Conservation (phyloP, 2,888 invertebrate genomes). For the Tetragonula carbonaria region DNA sequence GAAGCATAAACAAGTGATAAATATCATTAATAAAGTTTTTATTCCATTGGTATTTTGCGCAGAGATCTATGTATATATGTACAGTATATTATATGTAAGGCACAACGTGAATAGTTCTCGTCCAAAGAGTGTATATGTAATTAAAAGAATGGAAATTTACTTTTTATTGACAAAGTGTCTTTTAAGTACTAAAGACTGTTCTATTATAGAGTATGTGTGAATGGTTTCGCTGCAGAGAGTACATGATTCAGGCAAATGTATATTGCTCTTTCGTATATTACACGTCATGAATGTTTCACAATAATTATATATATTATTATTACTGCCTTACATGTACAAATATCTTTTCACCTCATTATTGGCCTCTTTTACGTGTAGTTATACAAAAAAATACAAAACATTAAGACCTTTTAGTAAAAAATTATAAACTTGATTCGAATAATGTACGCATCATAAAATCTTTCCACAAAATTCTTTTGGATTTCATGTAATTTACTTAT, state of each 20-base stretch:
- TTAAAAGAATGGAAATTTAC: slow-evolving; percentile 25
- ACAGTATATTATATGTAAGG: slow-evolving; percentile 69
- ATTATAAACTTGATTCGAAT: background rate
- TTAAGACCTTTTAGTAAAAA: slow-evolving; percentile 24
- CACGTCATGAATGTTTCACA: slow-evolving; percentile 16
- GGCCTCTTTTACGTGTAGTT: slow-evolving; percentile 38
- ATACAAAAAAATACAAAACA: slow-evolving; percentile 10
- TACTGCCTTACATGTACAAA: slow-evolving; percentile 37
- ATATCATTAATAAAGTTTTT: slow-evolving; percentile 22
- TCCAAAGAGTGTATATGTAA: slow-evolving; percentile 25
- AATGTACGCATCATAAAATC: background rate
- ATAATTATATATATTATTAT: slow-evolving; percentile 50
- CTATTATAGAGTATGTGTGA: slow-evolving; percentile 12
- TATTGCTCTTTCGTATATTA: slow-evolving; percentile 34
- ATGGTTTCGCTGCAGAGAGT: slow-evolving; percentile 12
- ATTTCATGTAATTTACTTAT: slow-evolving; percentile 8
- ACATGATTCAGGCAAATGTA: slow-evolving; percentile 36
- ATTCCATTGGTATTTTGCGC: slow-evolving; percentile 27
- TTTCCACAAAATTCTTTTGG: background rate
- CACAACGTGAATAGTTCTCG: slow-evolving; percentile 19
- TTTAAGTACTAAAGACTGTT: slow-evolving; percentile 36
- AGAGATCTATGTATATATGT: slow-evolving; percentile 76
- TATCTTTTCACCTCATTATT: slow-evolving; percentile 39
- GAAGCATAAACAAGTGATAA: slow-evolving; percentile 67
- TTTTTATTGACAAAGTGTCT: slow-evolving; percentile 41